Conservation (phyloP, 2,113 vertebrate species). For the Rhinichthys klamathensis region DNA sequence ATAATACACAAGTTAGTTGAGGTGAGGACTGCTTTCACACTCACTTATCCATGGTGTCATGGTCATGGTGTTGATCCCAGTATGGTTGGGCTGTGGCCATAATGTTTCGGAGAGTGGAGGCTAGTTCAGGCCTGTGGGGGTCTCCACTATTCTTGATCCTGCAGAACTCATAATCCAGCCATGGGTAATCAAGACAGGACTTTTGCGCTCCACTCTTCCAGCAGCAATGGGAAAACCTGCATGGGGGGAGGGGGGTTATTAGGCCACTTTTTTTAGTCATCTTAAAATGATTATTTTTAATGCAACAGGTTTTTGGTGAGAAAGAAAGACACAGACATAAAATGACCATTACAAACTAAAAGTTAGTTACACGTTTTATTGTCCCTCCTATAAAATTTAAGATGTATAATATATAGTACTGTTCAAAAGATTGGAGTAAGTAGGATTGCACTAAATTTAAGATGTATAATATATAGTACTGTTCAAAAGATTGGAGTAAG, state of each 20-base stretch:
- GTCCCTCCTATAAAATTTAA: too few species aligned
- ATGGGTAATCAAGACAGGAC: slow-evolving; percentile 50
- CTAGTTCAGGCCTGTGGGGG: slow-evolving; percentile 70
- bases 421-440: too few species aligned
- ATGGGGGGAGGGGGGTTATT: slow-evolving; percentile 16
- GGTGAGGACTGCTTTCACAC: slow-evolving; percentile 33
- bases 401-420: too few species aligned
- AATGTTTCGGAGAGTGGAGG: slow-evolving; percentile 64
- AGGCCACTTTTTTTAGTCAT: too few species aligned
- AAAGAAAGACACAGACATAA: too few species aligned
- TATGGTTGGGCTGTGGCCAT: slow-evolving; percentile 79
- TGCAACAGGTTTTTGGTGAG: too few species aligned
- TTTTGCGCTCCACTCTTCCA: slow-evolving; percentile 47
- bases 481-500: too few species aligned
- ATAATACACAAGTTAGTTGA: background rate
- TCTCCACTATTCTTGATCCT: slow-evolving; percentile 75
- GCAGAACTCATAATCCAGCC: slow-evolving; percentile 73
- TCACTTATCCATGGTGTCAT: slow-evolving; percentile 81
- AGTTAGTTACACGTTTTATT: too few species aligned
- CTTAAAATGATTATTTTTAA: too few species aligned
- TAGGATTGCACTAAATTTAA: background rate
- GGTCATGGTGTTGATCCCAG: slow-evolving; percentile 78
- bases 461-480: too few species aligned
- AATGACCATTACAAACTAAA: too few species aligned
- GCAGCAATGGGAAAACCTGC: slow-evolving; percentile 55